phyloP scores from a whole-genome alignment of 1,140 invertebrate species.

The Tenebrio molitor region DNA sequence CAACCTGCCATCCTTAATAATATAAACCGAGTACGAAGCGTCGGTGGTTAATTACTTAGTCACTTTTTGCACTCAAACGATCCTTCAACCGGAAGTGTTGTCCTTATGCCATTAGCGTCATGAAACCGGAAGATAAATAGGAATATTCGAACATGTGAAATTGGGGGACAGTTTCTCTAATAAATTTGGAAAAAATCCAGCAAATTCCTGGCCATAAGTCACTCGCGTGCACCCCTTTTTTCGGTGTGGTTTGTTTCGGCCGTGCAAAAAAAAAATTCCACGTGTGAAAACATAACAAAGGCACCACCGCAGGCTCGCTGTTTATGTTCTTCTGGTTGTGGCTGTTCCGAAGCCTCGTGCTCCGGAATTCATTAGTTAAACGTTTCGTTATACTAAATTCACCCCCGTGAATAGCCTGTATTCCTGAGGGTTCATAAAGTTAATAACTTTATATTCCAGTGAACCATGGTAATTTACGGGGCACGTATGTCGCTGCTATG shows the following conservation, averaged over 20 bases:
- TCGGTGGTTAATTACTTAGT: background rate
- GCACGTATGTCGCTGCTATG: conserved; percentile 26
- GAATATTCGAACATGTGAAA: conserved; percentile 19
- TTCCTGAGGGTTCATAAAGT: conserved; percentile 40
- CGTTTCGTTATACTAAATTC: conserved; percentile 39
- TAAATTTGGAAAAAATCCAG: conserved; percentile 30
- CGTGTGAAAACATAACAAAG: conserved; percentile 28
- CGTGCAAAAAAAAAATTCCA: conserved; percentile 24
- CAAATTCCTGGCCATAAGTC: conserved; percentile 22
- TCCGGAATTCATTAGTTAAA: conserved; percentile 39
- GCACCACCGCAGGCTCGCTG: conserved; percentile 10
- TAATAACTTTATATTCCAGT: conserved; percentile 36
- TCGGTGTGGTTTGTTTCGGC: conserved; percentile 24
- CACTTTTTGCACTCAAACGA: background rate
- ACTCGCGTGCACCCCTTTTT: conserved; percentile 20
- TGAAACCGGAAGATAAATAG: conserved; percentile 6
- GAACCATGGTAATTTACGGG: conserved; percentile 32
- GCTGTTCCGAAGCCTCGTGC: conserved; percentile 14
- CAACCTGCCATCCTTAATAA: too few relatives aligned
- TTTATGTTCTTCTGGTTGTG: conserved; percentile 21
- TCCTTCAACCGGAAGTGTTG: too few relatives aligned
- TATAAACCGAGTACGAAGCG: too few relatives aligned
- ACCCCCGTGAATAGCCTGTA: conserved; percentile 24
- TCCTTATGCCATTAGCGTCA: background rate
- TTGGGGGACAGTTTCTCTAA: conserved; percentile 1